Evolutionary conservation across 2,888 invertebrate species (phyloP).

Genomic region (Drosophila paramelanica): DNA sequence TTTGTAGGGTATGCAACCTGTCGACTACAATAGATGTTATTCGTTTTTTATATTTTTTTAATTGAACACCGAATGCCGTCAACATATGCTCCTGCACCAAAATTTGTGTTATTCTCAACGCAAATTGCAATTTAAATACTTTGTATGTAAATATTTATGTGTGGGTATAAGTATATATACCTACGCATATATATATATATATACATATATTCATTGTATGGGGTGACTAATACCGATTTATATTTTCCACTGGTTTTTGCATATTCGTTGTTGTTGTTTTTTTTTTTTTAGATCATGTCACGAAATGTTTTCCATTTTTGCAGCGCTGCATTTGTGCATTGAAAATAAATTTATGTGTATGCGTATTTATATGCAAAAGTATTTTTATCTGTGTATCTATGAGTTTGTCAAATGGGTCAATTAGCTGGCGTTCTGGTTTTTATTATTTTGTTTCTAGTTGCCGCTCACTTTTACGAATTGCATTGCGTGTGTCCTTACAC

Average conservation of each 20-base stretch:
- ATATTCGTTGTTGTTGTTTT: conserved; percentile 15
- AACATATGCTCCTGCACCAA: conserved; percentile 49
- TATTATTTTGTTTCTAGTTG: conserved; percentile 14
- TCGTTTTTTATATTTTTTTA: conserved; percentile 56
- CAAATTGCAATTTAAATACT: conserved; percentile 65
- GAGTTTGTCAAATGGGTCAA: conserved; percentile 53
- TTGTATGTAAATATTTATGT: conserved; percentile 56
- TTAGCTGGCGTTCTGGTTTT: conserved; percentile 28
- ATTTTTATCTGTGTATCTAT: conserved; percentile 20
- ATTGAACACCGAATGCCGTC: conserved; percentile 55
- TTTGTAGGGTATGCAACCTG: conserved; percentile 23
- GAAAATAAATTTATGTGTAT: conserved; percentile 1
- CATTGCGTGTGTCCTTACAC: conserved; percentile 43
- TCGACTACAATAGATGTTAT: conserved; percentile 8
- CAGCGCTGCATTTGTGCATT: conserved; percentile 27
- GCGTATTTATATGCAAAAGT: conserved; percentile 8
- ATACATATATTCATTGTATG: conserved; percentile 24
- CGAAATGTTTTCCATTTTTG: conserved; percentile 65
- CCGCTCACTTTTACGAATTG: conserved; percentile 44
- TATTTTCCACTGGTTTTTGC: conserved; percentile 44
- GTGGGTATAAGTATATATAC: neutral
- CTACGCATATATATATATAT: neutral
- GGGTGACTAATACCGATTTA: conserved; percentile 56
- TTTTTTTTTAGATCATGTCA: conserved; percentile 65
- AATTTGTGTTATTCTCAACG: conserved; percentile 37